These are phyloP conservation scores for Drosophila ananassae DNA, from an alignment of 1,140 invertebrate species.

Conservation along the genomic window DNA sequence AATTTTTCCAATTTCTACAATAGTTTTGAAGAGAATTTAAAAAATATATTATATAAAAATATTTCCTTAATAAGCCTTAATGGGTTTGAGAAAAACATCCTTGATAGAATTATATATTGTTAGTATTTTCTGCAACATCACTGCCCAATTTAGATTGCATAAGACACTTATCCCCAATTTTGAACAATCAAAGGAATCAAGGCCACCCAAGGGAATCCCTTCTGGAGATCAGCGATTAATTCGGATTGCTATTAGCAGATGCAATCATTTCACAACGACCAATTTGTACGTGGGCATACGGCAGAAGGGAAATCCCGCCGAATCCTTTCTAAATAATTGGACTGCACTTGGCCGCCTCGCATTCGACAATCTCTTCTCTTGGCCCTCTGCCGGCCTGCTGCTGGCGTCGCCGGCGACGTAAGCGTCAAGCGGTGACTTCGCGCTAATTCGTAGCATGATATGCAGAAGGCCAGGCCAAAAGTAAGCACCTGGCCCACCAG, in stretches of 20 bases:
- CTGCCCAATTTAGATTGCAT: slow-evolving; percentile 2
- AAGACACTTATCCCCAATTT: slow-evolving; percentile 14
- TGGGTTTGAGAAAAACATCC: background rate
- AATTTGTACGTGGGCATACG: slow-evolving; percentile 41
- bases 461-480: slow-evolving; percentile 67
- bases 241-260: slow-evolving; percentile 34
- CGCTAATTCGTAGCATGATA: slow-evolving; percentile 77
- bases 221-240: slow-evolving; percentile 14
- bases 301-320: slow-evolving; percentile 54
- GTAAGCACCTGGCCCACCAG: slow-evolving; percentile 57
- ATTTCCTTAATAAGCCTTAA: no score
- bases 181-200: slow-evolving; percentile 8
- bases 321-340: slow-evolving; percentile 79
- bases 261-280: slow-evolving; percentile 36
- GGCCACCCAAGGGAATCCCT: slow-evolving; percentile 23
- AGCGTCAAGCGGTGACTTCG: slow-evolving; percentile 60
- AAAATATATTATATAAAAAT: no score
- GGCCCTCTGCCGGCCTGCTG: slow-evolving; percentile 12
- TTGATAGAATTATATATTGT: background rate
- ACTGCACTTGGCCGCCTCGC: slow-evolving; percentile 34
- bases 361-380: slow-evolving; percentile 49
- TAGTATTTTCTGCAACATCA: background rate
- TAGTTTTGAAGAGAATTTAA: no score
- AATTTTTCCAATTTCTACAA: no score
- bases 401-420: background rate